These are phyloP conservation scores for Mus caroli DNA, from an alignment of 2,797 vertebrate species.

Conservation along the genomic window DNA sequence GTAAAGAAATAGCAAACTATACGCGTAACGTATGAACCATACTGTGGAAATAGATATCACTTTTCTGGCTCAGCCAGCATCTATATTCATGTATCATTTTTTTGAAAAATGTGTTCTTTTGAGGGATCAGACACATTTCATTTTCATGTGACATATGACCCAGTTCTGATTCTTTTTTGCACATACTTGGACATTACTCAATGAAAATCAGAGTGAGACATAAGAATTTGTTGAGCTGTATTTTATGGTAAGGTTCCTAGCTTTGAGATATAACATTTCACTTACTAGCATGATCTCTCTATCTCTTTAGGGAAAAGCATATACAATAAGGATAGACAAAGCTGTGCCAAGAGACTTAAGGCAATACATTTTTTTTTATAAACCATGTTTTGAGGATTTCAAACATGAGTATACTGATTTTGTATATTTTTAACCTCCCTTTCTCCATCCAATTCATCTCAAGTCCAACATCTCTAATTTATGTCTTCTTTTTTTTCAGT, in stretches of 20 bases:
- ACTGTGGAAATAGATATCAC: background rate
- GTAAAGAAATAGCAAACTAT: background rate
- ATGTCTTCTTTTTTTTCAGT: background rate
- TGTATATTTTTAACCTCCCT: background rate
- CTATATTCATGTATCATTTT: conserved; percentile 1
- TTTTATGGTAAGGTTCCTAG: conserved; percentile 10
- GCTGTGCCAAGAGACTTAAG: background rate
- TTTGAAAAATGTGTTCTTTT: background rate
- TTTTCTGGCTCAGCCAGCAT: background rate
- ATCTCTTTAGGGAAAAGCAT: background rate
- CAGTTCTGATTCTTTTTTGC: background rate
- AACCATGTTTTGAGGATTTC: background rate
- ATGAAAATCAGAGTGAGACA: conserved; percentile 18
- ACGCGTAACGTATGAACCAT: background rate
- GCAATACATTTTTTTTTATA: background rate
- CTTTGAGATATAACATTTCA: background rate
- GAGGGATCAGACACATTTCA: background rate
- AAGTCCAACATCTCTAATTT: background rate
- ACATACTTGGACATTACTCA: background rate
- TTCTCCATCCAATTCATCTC: background rate
- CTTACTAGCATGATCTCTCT: background rate
- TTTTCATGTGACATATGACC: background rate
- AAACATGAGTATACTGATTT: background rate
- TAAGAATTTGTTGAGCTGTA: background rate
- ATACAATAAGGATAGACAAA: background rate